Evolutionary conservation across 30 jellyfish, hydroid and myxozoan genomes (phyloP).

Genomic region (Cassiopea xamachana): DNA sequence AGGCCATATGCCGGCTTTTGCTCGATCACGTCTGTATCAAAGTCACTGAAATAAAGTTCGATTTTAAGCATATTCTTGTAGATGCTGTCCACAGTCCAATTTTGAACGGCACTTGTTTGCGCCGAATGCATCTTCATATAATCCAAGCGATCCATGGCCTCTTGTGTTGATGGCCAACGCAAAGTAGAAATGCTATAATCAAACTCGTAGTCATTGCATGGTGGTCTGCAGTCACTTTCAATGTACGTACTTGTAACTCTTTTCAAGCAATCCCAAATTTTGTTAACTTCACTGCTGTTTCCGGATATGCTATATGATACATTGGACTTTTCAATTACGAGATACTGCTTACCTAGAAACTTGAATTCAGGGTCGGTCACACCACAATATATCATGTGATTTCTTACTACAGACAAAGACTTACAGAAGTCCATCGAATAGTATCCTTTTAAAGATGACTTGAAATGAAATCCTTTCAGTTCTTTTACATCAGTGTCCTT

Average conservation of each 20-base stretch:
- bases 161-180: slow-evolving; percentile 7
- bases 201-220: slow-evolving; percentile 9
- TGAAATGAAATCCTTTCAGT: background rate
- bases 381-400: background rate
- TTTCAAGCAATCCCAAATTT: background rate
- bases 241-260: background rate
- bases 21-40: slow-evolving; percentile 17
- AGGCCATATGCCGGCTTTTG: slow-evolving; percentile 35
- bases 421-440: background rate
- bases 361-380: background rate
- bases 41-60: slow-evolving; percentile 37
- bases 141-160: background rate
- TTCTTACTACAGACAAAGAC: background rate
- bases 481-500: background rate
- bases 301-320: background rate
- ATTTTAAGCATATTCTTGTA: background rate
- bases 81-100: slow-evolving; percentile 19
- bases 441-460: background rate
- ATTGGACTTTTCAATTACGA: background rate
- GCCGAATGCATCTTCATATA: background rate
- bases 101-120: background rate
- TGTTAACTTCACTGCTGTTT: background rate
- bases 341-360: background rate
- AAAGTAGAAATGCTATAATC: slow-evolving; percentile 1
- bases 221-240: background rate